Evolutionary conservation across 2,113 vertebrate species (phyloP), one percentile per base, ranked within the genome.

Genomic region (Hippopotamus amphibius): DNA sequence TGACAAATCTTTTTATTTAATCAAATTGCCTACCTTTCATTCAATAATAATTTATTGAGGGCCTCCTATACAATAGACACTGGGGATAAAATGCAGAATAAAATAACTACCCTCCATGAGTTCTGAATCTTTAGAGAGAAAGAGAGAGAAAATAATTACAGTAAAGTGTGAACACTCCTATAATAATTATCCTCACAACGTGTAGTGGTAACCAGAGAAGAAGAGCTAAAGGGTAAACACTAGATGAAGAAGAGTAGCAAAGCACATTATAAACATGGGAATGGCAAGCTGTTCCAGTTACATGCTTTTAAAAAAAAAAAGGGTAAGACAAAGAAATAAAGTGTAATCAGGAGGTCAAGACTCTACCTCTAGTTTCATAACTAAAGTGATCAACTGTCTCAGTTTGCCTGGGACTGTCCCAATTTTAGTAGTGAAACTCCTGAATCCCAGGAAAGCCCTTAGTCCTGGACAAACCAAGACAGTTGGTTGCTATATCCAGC

Each of bases 1-100:
- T 15, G 65, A 88, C 28, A 94, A 83, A 80, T 85, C 10, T 2
- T 94, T 28, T 82, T 72, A 95, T 43, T 82, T 87, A 87, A 72
- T 46, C 53, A 85, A 88, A 79, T 37, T 63, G 2, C 11, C 9
- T 83, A 6, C 3, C 21, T 87, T 94, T 87, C 41, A 90, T 16
- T 83, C 41, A 66, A 71, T 2, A 50, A 22, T 53, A 81, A 93
- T 81, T 87, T 85, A 50, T 46, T 59, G 14, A 93, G 41, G 41
- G 13, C 50, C 86, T 93, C 65, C 79, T 66, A 83, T 50, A 59
- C 5, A 88, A 50, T 6, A 84, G 43, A 74, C 48, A 74, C 14
- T 50, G 14, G 16, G 7, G 14, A 77, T 77, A 71, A 41, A 81
- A 86, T 65, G 11, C 15, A 76, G 26, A 94, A 77, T 71, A 72